phyloP scores from a whole-genome alignment of 64 coral and sea anemone species.

The Montipora efflorescens region DNA sequence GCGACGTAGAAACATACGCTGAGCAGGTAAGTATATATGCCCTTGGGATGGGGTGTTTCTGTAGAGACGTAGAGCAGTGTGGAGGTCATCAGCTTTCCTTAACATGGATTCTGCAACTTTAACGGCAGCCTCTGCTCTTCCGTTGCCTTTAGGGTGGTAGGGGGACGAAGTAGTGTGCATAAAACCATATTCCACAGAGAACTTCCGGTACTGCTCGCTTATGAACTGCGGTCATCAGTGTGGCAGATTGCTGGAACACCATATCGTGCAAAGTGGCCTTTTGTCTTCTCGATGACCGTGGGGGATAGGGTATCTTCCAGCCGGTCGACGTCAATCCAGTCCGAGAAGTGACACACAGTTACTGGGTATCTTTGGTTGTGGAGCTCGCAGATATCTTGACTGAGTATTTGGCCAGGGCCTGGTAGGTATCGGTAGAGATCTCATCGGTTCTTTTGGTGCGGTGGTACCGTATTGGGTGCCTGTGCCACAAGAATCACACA shows the following conservation, averaged over 20 bases:
- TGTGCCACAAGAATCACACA: too few species aligned
- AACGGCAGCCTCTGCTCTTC: too few species aligned
- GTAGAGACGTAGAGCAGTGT: neutral
- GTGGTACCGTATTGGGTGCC: too few species aligned
- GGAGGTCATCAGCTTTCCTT: neutral
- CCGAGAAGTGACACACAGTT: too few species aligned
- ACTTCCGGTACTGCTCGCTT: constrained; percentile 19
- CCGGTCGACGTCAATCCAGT: too few species aligned
- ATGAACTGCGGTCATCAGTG: constrained; percentile 25
- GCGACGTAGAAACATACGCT: neutral
- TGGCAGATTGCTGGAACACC: constrained; percentile 11
- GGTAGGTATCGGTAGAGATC: too few species aligned
- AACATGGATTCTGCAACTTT: too few species aligned
- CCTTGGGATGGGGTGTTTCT: neutral
- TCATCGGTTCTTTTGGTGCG: too few species aligned
- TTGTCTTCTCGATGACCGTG: constrained; percentile 57
- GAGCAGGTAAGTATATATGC: neutral
- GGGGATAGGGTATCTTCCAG: neutral
- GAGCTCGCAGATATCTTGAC: too few species aligned
- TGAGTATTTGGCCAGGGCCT: neutral
- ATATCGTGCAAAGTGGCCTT: constrained; percentile 54
- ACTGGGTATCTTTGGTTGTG: too few species aligned
- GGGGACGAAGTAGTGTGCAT: constrained; percentile 34
- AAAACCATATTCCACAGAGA: neutral
- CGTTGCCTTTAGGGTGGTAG: too few species aligned